Evolutionary conservation across 2,888 invertebrate genomes (phyloP), one percentile per base, ranked within the genome.

Genomic region (Acholoe squamosa): DNA sequence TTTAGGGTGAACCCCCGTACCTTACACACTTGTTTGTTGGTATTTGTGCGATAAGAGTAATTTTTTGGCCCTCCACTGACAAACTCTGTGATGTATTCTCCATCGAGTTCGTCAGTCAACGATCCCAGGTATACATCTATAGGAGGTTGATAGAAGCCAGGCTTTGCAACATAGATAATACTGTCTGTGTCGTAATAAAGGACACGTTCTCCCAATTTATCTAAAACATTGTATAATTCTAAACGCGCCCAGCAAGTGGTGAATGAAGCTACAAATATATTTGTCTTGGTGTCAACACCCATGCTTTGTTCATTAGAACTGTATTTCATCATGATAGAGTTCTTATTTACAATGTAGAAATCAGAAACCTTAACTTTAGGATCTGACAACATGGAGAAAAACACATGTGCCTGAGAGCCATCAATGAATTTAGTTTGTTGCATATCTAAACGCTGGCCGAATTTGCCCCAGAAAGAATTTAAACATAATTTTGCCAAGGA

Each of bases 151-250:
- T 33, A 16, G 19, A 91, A 88, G 0, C 89, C 92, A 0, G 77
- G 84, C 22, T 77, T 25, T 34, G 90, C 88, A 5, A 93, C 91
- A 90, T 93, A 95, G 71, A 96, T 94, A 12, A 95, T 93, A 1
- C 93, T 93, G 91, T 95, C 95, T 0, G 96, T 96, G 88, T 96
- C 95, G 86, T 92, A 95, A 92, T 96, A 95, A 19, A 96, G 89
- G 16, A 94, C 94, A 19, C 94, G 84, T 51, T 92, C 89, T 10
- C 92, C 93, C 10, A 96, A 91, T 31, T 90, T 90, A 14, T 95
- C 93, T 5, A 96, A 90, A 33, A 94, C 94, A 1, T 90, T 84
- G 90, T 95, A 95, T 0, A 96, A 91, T 90, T 94, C 93, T 0
- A 95, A 89, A 5, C 95, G 89, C 0, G 95, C 95, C 61, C 94